Base-by-base conservation (phyloP, 2,888 invertebrate species). In the Auanema sp. region DNA sequence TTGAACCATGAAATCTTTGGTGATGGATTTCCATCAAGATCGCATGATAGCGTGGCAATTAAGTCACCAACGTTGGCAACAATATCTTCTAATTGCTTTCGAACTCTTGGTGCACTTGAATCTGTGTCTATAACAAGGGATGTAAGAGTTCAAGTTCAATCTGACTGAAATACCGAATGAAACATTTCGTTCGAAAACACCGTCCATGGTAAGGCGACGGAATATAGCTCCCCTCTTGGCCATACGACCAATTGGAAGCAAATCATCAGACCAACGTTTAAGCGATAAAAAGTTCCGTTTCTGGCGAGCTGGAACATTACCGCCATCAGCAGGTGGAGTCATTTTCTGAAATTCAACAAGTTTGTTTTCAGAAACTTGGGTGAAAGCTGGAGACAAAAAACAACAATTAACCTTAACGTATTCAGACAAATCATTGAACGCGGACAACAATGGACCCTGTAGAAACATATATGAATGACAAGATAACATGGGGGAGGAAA, bases 151-250 rank as follows among this genome's bases (percentile, higher is more conserved):
- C 41, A 23, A 52, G 47, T 24, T 18, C 23, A 14, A n/a, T n/a
- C n/a, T n/a, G n/a, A n/a, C n/a, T n/a, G n/a, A n/a, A 54, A 49
- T 69, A 85, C 85, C 86, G 81, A 85, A 84, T 57, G 80, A 74
- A 61, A 86, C 80, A 57, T 85, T 84, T 66, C 85, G 75, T 64
- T 85, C 84, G 66, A 85, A 83, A 12, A 84, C 83, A 40, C 85
- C 85, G 53, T 79, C 76, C 68, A 83, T 84, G 16, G 84, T 82
- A 60, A 85, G 83, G 58, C 83, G 80, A 64, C 85, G 79, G 82
- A 85, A 85, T 71, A 85, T 81, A 65, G 85, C 85, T 64, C 85
- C 84, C 72, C 84, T 79, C 63, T 85, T 83, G 18, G 85, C 84
- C 56, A 86, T 71, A 16, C 84, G 80, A 47, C 86, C 86, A 62